Conservation (phyloP, 2,888 invertebrate genomes). For the Heteromurus nitidus region DNA sequence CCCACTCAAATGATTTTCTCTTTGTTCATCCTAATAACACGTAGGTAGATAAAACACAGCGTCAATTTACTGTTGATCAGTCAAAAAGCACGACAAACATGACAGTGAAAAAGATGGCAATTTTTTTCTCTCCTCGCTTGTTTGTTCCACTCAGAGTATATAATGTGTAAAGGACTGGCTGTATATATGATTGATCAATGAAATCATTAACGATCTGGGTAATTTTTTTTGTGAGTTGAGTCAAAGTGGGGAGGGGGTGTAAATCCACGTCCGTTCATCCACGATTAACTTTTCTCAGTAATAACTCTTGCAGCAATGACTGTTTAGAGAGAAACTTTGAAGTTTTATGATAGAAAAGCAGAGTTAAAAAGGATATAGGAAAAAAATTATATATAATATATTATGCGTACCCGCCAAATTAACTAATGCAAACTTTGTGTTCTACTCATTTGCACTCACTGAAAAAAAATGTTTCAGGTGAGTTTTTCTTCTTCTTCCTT, state of each 20-base stretch:
- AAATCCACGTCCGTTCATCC: neutral
- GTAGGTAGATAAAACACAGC: conserved; percentile 37
- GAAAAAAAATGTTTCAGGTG: no score
- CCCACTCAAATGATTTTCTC: conserved; percentile 24
- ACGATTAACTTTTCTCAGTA: neutral
- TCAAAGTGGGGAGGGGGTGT: neutral
- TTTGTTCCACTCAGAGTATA: neutral
- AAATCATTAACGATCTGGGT: conserved; percentile 50
- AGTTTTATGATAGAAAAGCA: no score
- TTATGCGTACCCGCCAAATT: neutral
- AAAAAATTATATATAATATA: neutral
- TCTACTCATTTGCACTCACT: neutral
- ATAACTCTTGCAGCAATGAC: neutral
- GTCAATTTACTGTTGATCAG: conserved; percentile 31
- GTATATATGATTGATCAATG: conserved; percentile 30
- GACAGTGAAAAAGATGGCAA: conserved; percentile 48
- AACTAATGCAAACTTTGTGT: neutral
- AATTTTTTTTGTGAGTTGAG: neutral
- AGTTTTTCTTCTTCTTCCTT: no score
- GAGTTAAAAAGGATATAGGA: no score
- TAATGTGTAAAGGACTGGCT: no score
- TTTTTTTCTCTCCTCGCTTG: conserved; percentile 6
- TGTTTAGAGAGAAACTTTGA: neutral
- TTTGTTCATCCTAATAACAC: no score
- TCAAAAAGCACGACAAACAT: conserved; percentile 46